Conservation (phyloP, 35 echinoderm and acorn worm genomes). For the Heliocidaris erythrogramma region DNA sequence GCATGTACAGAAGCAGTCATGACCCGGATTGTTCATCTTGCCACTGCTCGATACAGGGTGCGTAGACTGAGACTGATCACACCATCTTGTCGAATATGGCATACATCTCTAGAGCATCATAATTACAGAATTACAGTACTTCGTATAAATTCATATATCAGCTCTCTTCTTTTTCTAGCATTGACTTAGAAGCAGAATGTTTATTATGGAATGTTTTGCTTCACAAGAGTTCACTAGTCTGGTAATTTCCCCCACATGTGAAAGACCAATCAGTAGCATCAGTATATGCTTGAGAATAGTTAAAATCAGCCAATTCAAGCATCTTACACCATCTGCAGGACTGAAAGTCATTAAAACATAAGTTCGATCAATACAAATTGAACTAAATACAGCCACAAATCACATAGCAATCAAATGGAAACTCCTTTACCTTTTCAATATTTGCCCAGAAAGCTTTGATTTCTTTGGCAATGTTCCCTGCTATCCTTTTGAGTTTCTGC, state of each 20-base stretch:
- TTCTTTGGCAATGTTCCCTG: slow-evolving; percentile 93
- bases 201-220: no score
- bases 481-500: slow-evolving; percentile 82
- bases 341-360: not conserved
- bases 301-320: no score
- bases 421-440: slow-evolving; percentile 86
- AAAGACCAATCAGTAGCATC: no score
- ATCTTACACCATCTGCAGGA: no score
- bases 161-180: not conserved
- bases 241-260: no score
- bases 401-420: not conserved
- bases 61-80: not conserved
- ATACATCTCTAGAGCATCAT: not conserved
- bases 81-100: not conserved
- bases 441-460: slow-evolving; percentile 96
- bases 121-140: not conserved
- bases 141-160: not conserved
- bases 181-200: no score
- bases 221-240: no score
- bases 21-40: slow-evolving; percentile 37
- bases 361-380: not conserved
- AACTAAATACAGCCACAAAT: not conserved
- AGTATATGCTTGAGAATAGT: no score
- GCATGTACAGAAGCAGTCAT: slow-evolving; percentile 58
- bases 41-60: slow-evolving; percentile 23